These are phyloP conservation scores for Conistra vaccinii DNA, from an alignment of 2,888 invertebrate species.

Conservation along the genomic window DNA sequence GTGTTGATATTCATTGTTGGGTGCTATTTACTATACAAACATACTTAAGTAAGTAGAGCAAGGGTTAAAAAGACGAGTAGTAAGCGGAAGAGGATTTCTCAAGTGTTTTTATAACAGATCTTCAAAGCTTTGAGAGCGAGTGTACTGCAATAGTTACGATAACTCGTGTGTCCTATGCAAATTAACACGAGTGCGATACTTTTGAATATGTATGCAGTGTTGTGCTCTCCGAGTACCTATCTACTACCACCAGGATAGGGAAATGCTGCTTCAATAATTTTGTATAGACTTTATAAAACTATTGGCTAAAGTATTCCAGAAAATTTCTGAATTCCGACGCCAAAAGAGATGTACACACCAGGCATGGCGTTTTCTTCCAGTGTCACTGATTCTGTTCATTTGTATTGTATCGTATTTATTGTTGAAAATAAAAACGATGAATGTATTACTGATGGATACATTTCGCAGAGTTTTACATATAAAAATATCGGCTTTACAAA, in stretches of 20 bases:
- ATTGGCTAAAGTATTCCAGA: background rate
- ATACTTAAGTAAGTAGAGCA: background rate
- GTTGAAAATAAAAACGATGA: constrained; percentile 15
- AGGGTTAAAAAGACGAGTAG: background rate
- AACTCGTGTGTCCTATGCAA: constrained; percentile 62
- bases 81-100: background rate
- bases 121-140: constrained; percentile 26
- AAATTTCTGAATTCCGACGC: background rate
- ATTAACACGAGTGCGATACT: constrained; percentile 68
- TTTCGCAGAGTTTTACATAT: constrained; percentile 8
- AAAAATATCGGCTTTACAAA: constrained; percentile 24
- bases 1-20: background rate
- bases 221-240: constrained; percentile 34
- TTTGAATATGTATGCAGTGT: constrained; percentile 69
- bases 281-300: constrained; percentile 2
- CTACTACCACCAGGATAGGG: constrained; percentile 10
- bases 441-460: background rate
- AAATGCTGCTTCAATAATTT: constrained; percentile 14
- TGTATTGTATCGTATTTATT: background rate
- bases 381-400: background rate
- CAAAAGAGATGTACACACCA: too few relatives aligned
- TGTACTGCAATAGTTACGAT: constrained; percentile 44
- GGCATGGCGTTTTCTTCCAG: background rate
- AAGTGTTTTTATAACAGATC: constrained; percentile 15
- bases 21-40: too few relatives aligned